phyloP scores from a whole-genome alignment of 2,113 vertebrate genomes.

The Barnardius zonarius region DNA sequence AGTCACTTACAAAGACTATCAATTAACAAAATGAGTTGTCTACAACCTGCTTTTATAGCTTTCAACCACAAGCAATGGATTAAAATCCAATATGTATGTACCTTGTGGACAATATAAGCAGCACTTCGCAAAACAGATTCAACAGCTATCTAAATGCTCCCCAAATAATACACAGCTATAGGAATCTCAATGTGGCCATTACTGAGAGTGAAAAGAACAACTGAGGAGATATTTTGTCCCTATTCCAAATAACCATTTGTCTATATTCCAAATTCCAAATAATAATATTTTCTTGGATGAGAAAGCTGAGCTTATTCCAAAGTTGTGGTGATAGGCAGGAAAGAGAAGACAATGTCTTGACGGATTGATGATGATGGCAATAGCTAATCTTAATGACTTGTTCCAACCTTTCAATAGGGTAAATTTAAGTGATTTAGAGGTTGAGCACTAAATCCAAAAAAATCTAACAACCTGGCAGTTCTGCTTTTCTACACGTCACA shows the following conservation, averaged over 20 bases:
- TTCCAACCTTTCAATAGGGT: neutral
- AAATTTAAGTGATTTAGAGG: neutral
- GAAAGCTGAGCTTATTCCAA: neutral
- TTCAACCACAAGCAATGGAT: neutral
- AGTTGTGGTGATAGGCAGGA: neutral
- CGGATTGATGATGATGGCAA: neutral
- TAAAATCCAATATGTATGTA: neutral
- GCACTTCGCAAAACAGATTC: neutral
- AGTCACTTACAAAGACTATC: neutral
- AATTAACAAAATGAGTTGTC: neutral
- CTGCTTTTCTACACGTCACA: neutral
- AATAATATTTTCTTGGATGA: neutral
- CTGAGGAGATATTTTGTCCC: neutral
- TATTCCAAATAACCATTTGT: neutral
- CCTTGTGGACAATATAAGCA: neutral
- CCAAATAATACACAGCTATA: neutral
- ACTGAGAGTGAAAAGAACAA: neutral
- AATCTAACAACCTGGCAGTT: neutral
- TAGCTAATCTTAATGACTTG: neutral
- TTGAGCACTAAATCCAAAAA: neutral
- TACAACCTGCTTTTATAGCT: neutral
- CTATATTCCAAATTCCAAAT: neutral
- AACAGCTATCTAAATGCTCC: neutral
- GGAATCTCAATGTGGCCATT: too few species aligned
- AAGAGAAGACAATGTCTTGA: neutral